Conservation (phyloP, 2,113 vertebrate genomes). For the Mustelus asterias region DNA sequence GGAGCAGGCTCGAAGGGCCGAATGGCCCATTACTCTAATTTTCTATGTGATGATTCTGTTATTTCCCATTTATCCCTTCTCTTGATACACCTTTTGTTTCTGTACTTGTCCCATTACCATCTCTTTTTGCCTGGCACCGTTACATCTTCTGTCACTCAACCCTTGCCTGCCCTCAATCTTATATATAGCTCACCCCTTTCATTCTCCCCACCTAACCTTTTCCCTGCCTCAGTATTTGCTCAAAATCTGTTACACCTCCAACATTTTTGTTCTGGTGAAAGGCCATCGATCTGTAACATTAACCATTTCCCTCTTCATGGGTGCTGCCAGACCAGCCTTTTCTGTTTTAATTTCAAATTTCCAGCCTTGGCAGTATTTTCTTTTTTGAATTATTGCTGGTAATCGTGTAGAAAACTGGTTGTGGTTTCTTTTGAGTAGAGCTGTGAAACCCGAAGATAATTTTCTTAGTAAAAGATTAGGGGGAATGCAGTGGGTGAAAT, state of each 20-base stretch:
- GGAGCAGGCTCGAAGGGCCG: no score
- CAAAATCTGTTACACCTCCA: not conserved
- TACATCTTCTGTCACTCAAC: not conserved
- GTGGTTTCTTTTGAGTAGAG: not conserved
- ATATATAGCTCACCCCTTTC: no score
- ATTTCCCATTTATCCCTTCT: not conserved
- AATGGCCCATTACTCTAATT: no score
- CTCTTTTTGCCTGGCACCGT: not conserved
- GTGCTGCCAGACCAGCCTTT: not conserved
- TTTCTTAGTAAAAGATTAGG: not conserved
- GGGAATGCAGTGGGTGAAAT: not conserved
- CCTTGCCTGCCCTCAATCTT: no score
- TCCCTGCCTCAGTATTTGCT: not conserved
- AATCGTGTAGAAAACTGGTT: not conserved
- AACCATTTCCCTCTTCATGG: not conserved
- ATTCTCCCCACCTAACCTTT: not conserved
- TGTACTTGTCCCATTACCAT: not conserved
- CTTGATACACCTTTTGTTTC: not conserved
- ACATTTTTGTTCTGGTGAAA: not conserved
- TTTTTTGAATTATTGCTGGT: not conserved
- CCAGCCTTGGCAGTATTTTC: not conserved
- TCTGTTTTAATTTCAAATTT: no score
- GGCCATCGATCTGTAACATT: not conserved
- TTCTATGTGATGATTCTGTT: not conserved
- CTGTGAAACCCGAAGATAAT: conserved; percentile 8